Conservation (phyloP, 2,797 vertebrate species). For the Tachyglossus aculeatus region DNA sequence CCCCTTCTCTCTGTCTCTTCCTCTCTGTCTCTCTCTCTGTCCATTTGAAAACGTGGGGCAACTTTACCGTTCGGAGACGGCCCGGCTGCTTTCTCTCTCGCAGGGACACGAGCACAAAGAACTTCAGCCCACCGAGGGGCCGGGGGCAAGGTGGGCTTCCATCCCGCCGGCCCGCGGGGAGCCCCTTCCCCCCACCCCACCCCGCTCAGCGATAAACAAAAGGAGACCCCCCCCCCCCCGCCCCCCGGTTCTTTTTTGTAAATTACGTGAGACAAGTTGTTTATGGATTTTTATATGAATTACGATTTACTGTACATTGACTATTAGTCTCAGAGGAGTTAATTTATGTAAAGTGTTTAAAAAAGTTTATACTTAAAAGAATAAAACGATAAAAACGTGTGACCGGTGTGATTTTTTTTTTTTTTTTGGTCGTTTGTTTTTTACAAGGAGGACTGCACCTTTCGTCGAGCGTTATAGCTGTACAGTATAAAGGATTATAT, state of each 20-base stretch:
- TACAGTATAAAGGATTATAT: slow-evolving; percentile 84
- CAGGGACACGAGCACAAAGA: slow-evolving; percentile 79
- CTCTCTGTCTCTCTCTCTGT: slow-evolving; percentile 78
- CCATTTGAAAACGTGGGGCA: slow-evolving; percentile 81
- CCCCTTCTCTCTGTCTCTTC: slow-evolving; percentile 54
- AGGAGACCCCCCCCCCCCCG: too few species aligned
- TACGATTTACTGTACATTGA: slow-evolving; percentile 96
- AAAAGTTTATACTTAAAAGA: slow-evolving; percentile 93
- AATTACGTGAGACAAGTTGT: slow-evolving; percentile 98
- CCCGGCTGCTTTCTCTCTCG: slow-evolving; percentile 77
- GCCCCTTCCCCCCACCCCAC: too few species aligned
- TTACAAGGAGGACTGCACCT: slow-evolving; percentile 82
- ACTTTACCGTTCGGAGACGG: slow-evolving; percentile 82
- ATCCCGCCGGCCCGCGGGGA: too few species aligned
- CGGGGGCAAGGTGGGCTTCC: too few species aligned
- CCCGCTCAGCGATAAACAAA: slow-evolving; percentile 86
- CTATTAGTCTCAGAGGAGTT: slow-evolving; percentile 98
- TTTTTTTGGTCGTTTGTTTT: too few species aligned
- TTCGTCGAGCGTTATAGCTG: slow-evolving; percentile 81
- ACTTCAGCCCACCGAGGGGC: slow-evolving; percentile 74
- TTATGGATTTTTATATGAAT: slow-evolving; percentile 95
- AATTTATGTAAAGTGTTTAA: slow-evolving; percentile 99
- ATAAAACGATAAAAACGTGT: slow-evolving; percentile 94
- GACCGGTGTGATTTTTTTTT: slow-evolving; percentile 83
- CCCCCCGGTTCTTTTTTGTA: slow-evolving; percentile 95